These are phyloP conservation scores for Polypedilum pembai DNA, from an alignment of 1,140 invertebrate genomes.

Conservation along the genomic window DNA sequence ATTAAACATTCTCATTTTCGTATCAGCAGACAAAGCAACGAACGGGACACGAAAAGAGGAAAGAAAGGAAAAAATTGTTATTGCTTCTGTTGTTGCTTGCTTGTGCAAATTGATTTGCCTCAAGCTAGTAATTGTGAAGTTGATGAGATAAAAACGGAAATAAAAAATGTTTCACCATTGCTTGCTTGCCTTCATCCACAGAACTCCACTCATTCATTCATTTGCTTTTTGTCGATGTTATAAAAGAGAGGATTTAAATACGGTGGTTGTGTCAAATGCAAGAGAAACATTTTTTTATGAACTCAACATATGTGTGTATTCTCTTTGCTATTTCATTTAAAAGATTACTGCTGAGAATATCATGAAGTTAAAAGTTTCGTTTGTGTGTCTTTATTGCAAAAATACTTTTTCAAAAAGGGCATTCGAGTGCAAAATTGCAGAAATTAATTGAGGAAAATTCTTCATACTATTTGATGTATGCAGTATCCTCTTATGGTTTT, in stretches of 20 bases:
- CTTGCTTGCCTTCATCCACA: neutral
- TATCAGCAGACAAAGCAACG: neutral
- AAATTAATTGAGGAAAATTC: neutral
- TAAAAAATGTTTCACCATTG: neutral
- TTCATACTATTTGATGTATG: too few species aligned
- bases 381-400: neutral
- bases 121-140: neutral
- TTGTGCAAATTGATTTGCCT: constrained; percentile 24
- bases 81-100: neutral
- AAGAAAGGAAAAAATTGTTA: neutral
- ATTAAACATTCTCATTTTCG: too few species aligned
- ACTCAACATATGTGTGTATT: neutral
- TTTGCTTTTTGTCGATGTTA: too few species aligned
- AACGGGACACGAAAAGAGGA: neutral
- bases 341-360: neutral
- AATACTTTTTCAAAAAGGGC: neutral
- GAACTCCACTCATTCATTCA: too few species aligned
- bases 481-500: too few species aligned
- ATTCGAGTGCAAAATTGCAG: neutral
- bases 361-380: neutral
- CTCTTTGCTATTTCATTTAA: neutral
- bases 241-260: too few species aligned
- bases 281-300: too few species aligned
- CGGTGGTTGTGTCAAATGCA: too few species aligned
- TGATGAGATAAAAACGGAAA: constrained; percentile 13